These are phyloP conservation scores for Carcharodon carcharias DNA, from an alignment of 2,797 vertebrate genomes.

Conservation along the genomic window DNA sequence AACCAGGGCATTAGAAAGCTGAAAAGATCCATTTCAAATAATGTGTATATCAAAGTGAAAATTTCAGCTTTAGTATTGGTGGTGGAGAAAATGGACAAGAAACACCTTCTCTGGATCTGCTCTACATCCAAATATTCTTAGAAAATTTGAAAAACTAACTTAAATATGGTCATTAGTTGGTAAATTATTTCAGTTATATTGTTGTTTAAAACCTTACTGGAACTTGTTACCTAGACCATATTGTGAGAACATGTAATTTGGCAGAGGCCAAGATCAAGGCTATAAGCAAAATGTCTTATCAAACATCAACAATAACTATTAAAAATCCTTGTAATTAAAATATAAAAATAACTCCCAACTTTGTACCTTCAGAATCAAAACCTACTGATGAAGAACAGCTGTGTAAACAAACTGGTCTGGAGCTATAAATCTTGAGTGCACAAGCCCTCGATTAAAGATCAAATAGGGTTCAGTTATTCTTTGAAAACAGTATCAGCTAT, in stretches of 20 bases:
- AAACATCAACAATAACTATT: background rate
- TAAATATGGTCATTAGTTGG: background rate
- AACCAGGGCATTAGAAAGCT: background rate
- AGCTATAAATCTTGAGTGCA: slow-evolving; percentile 5
- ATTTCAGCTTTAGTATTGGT: background rate
- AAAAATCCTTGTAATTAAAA: slow-evolving; percentile 16
- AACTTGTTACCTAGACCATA: background rate
- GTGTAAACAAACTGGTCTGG: slow-evolving; percentile 1
- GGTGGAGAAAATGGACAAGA: background rate
- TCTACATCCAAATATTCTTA: background rate
- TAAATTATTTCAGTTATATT: background rate
- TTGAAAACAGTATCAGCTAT: slow-evolving; percentile 14
- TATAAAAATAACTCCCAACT: background rate
- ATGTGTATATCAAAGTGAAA: background rate
- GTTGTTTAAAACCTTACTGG: background rate
- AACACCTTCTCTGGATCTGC: background rate
- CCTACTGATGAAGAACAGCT: background rate
- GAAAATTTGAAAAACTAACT: background rate
- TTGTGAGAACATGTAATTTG: slow-evolving; percentile 20
- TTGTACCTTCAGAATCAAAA: slow-evolving; percentile 31
- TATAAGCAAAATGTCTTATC: background rate
- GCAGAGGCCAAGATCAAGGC: background rate
- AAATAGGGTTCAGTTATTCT: background rate
- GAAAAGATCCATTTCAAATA: background rate
- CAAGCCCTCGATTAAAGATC: background rate